phyloP scores from a whole-genome alignment of 23 tunicate genomes.

The Halocynthia aurantium region DNA sequence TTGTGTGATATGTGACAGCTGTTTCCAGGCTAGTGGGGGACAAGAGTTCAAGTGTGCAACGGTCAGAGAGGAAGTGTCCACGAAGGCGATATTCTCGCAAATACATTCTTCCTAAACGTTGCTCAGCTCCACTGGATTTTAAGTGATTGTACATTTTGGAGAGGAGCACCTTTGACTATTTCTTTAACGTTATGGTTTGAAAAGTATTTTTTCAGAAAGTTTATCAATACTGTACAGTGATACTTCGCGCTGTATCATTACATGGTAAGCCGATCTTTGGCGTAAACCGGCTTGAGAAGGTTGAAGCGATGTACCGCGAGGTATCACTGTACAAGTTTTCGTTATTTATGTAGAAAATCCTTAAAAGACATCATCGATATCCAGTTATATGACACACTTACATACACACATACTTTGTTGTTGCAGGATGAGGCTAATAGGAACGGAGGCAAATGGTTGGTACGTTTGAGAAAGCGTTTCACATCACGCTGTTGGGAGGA shows the following conservation, averaged over 20 bases:
- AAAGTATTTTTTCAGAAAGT: too few species aligned
- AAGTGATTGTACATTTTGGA: too few species aligned
- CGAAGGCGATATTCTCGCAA: neutral
- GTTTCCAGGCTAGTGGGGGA: too few species aligned
- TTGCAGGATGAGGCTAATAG: conserved; percentile 82
- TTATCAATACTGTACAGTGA: too few species aligned
- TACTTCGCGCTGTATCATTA: too few species aligned
- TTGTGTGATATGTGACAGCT: too few species aligned
- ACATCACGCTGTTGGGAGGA: conserved; percentile 93
- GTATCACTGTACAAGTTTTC: neutral
- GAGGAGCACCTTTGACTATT: too few species aligned
- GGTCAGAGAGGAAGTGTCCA: neutral
- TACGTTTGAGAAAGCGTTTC: conserved; percentile 71
- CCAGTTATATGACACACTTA: neutral
- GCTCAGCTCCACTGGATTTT: too few species aligned
- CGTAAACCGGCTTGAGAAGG: too few species aligned
- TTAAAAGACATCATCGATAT: neutral
- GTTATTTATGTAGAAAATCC: neutral
- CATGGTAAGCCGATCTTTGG: too few species aligned
- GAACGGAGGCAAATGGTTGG: conserved; percentile 93
- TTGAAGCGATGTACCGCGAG: too few species aligned
- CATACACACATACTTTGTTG: conserved; percentile 1
- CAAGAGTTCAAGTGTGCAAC: neutral
- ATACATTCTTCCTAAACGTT: neutral
- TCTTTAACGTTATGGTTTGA: too few species aligned